Conservation (phyloP, 1,140 invertebrate species). For the Rhagoletis pomonella region DNA sequence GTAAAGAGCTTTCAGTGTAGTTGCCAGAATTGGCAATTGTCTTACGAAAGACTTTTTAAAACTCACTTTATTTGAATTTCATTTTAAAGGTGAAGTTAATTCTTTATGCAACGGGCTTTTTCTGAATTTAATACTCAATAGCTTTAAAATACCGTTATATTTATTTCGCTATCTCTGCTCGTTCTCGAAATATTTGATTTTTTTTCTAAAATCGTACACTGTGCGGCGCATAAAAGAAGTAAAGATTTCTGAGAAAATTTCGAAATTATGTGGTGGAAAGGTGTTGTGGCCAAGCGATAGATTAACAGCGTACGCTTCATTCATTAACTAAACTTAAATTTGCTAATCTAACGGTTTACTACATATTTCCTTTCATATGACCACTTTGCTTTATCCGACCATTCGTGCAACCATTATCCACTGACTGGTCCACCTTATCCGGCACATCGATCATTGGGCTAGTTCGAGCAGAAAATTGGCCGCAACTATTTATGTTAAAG, state of each 20-base stretch:
- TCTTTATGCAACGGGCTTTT: too few species aligned
- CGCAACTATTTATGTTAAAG: slow-evolving; percentile 49
- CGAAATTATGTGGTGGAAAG: not conserved
- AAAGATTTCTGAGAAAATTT: slow-evolving; percentile 9
- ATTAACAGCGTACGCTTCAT: not conserved
- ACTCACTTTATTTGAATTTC: too few species aligned
- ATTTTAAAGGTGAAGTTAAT: too few species aligned
- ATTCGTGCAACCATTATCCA: not conserved
- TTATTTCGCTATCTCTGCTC: too few species aligned
- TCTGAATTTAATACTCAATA: too few species aligned
- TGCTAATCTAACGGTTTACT: not conserved
- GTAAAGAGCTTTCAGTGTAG: too few species aligned
- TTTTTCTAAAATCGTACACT: too few species aligned
- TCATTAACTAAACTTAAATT: not conserved
- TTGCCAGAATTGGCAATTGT: too few species aligned
- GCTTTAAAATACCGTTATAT: too few species aligned
- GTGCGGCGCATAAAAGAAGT: not conserved
- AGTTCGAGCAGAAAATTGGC: slow-evolving; percentile 54
- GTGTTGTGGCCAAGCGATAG: not conserved
- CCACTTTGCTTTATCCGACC: not conserved
- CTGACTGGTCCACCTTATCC: not conserved
- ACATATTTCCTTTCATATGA: not conserved
- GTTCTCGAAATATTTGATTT: too few species aligned
- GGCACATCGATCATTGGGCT: slow-evolving; percentile 23
- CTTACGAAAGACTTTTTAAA: too few species aligned